phyloP scores from a whole-genome alignment of 2,888 invertebrate species.

The Pyrgus malvae region DNA sequence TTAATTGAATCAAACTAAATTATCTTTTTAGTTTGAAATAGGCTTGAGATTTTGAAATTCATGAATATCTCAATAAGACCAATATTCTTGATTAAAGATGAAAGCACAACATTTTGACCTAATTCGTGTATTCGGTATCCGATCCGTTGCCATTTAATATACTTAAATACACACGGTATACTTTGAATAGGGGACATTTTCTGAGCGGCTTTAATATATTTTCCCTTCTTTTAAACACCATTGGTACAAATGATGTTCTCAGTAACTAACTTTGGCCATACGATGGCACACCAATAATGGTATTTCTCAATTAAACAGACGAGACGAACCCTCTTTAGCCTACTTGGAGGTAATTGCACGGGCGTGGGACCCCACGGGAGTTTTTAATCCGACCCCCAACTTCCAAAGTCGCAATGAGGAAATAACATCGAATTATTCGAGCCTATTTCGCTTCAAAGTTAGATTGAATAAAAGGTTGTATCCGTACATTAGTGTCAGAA shows the following conservation, averaged over 20 bases:
- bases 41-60: no score
- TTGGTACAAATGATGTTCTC: not conserved
- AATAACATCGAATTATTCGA: slow-evolving; percentile 71
- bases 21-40: no score
- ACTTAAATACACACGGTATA: no score
- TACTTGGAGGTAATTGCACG: slow-evolving; percentile 53
- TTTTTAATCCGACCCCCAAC: slow-evolving; percentile 70
- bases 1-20: no score
- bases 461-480: slow-evolving; percentile 75
- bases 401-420: slow-evolving; percentile 70
- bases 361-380: slow-evolving; percentile 63
- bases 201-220: no score
- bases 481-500: slow-evolving; percentile 58
- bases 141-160: no score
- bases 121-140: no score
- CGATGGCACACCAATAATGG: slow-evolving; percentile 38
- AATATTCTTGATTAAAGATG: no score
- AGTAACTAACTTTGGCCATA: not conserved
- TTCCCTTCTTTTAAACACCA: no score
- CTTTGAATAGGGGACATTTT: no score
- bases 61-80: no score
- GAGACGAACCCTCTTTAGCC: slow-evolving; percentile 43
- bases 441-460: slow-evolving; percentile 70
- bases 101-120: no score
- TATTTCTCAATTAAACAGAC: slow-evolving; percentile 49